Evolutionary conservation across 2,113 vertebrate species (phyloP).

Genomic region (Excalfactoria chinensis): DNA sequence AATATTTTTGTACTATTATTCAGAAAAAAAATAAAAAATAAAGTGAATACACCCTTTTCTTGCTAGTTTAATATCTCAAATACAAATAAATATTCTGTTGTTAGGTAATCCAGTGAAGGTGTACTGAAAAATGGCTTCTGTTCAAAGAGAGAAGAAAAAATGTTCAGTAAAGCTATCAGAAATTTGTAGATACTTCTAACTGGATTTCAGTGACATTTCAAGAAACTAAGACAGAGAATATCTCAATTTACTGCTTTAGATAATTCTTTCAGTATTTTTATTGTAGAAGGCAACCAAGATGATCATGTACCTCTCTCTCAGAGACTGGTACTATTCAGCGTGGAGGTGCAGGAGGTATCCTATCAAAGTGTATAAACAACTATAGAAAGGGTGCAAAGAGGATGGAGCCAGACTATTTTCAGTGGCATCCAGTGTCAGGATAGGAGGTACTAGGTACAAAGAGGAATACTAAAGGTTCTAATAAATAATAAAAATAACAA

Average conservation of each 20-base stretch:
- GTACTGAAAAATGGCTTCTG: neutral
- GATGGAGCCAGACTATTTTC: neutral
- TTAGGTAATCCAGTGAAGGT: neutral
- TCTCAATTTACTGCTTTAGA: neutral
- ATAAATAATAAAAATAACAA: neutral
- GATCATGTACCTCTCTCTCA: neutral
- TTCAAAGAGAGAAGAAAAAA: neutral
- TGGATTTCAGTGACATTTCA: neutral
- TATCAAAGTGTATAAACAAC: neutral
- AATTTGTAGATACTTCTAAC: neutral
- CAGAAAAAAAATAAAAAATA: neutral
- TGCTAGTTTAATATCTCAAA: neutral
- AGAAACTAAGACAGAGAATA: neutral
- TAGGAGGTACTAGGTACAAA: neutral
- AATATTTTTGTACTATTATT: neutral
- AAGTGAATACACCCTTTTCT: accelerated
- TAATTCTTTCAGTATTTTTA: neutral
- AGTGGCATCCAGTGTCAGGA: no score
- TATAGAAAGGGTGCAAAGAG: neutral
- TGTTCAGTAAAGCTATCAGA: neutral
- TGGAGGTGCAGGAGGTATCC: neutral
- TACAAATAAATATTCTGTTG: neutral
- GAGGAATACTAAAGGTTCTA: neutral
- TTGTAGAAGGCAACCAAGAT: neutral
- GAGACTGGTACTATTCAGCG: neutral